phyloP scores from a whole-genome alignment of 1,140 invertebrate genomes.

The Rhizoglyphus robini region DNA sequence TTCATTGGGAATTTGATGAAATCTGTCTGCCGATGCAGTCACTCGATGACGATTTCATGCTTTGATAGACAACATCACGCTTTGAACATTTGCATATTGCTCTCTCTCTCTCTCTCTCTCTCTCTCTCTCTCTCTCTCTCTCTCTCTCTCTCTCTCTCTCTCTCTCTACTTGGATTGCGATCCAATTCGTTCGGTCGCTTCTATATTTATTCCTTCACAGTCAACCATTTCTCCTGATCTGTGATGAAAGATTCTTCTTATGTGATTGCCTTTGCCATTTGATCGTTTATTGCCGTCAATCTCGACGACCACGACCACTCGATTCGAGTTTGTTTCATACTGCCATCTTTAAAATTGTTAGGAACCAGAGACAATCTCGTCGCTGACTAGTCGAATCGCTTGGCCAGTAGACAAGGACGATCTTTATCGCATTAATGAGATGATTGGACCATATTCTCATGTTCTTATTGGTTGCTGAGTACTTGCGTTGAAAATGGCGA shows the following conservation, averaged over 20 bases:
- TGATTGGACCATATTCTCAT: too few species aligned
- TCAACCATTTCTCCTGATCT: neutral
- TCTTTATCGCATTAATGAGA: too few species aligned
- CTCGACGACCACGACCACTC: neutral
- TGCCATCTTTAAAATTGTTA: neutral
- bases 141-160: neutral
- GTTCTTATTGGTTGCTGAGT: too few species aligned
- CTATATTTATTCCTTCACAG: neutral
- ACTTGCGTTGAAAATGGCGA: too few species aligned
- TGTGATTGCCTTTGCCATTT: neutral
- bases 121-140: neutral
- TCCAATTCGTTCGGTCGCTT: neutral
- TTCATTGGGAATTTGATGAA: slow-evolving; percentile 9
- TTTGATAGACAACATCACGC: slow-evolving; percentile 10
- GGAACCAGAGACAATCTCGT: too few species aligned
- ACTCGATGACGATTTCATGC: slow-evolving; percentile 7
- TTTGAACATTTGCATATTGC: slow-evolving; percentile 15
- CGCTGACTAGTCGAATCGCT: too few species aligned
- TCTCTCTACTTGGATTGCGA: too few species aligned
- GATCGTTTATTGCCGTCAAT: slow-evolving; percentile 1
- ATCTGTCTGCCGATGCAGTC: neutral
- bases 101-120: neutral
- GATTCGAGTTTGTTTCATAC: neutral
- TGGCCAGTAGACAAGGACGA: too few species aligned
- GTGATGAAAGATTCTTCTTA: slow-evolving; percentile 4